Conservation (phyloP, 2,888 invertebrate genomes). For the Shargacucullia verbasci region DNA sequence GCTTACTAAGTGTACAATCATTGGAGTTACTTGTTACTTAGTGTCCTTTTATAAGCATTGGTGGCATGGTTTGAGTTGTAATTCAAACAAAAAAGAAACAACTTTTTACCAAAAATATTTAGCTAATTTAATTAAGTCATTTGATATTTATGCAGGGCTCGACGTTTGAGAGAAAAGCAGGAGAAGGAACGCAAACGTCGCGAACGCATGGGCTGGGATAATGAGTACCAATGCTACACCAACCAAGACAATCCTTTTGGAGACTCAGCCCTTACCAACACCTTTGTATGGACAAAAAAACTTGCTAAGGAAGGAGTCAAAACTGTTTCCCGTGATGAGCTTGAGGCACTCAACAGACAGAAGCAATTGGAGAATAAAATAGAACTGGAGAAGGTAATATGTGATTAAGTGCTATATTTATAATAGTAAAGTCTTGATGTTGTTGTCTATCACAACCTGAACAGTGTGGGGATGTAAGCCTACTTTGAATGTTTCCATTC, state of each 20-base stretch:
- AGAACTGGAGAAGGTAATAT: constrained; percentile 95
- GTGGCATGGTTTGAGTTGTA: too few species aligned
- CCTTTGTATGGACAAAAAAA: constrained; percentile 99
- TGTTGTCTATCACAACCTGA: too few species aligned
- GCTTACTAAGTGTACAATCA: too few species aligned
- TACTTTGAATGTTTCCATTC: too few species aligned
- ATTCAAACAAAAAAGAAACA: too few species aligned
- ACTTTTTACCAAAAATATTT: too few species aligned
- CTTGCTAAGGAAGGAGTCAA: constrained; percentile 97
- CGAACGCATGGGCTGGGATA: constrained; percentile 99
- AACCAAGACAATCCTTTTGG: constrained; percentile 99
- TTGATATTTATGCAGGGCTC: constrained; percentile 68
- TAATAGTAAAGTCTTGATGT: not conserved
- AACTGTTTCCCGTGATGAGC: constrained; percentile 92
- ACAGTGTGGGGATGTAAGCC: too few species aligned
- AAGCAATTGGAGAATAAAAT: constrained; percentile 97
- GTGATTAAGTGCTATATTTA: too few species aligned
- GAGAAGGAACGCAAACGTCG: constrained; percentile 96
- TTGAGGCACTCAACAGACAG: constrained; percentile 94
- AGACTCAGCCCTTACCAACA: constrained; percentile 97
- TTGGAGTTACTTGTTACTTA: too few species aligned
- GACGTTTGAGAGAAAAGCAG: constrained; percentile 96
- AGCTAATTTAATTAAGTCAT: too few species aligned
- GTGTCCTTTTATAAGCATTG: too few species aligned
- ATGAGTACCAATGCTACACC: constrained; percentile 98